Evolutionary conservation across 2,113 vertebrate species (phyloP), one percentile per base, ranked within the genome.

Genomic region (Solea solea): DNA sequence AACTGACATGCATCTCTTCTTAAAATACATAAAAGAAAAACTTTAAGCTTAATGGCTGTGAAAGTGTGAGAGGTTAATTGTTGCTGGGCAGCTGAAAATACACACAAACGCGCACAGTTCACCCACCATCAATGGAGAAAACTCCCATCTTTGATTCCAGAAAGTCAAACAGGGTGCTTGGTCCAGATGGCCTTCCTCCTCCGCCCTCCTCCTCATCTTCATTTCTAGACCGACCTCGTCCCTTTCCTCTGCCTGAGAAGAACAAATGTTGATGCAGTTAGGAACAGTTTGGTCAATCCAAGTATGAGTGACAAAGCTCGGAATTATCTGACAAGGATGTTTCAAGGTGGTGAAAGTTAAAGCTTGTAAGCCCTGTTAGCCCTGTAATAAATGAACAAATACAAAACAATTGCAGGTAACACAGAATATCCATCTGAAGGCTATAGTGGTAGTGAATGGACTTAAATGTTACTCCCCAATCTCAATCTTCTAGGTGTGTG

Each of bases 111-210:
- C 0, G 6, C 21, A 45, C 7, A 42, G 7, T 72, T 66, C 27
- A 84, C 87, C 76, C 90, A 98, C 98, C 97, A 82, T 97, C 96
- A 86, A 97, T 86, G 72, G 94, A 94, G 74, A 98, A 93, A 74
- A 93, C 95, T 64, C 96, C 96, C 95, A 98, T 98, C 90, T 98
- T 98, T 48, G 97, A 97, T 86, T 98, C 97, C 76, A 98, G 88
- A 86, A 98, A 98, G 88, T 98, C 97, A 90, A 98, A 98, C 25
- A 98, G 90, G 2, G 97, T 98, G 88, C 97, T 98, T 15, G 97
- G 97, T 72, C 95, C 97, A 61, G 97, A 98, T 0, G 97, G 97
- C 81, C 96, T 95, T 80, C 94, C 90, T 15, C 93, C 96, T 69
- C 93, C 90, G 42, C 95, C 84, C n/a, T 96, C 96, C 15, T 97